Evolutionary conservation across 2,888 invertebrate species (phyloP).

Genomic region (Dendrolimus pini): DNA sequence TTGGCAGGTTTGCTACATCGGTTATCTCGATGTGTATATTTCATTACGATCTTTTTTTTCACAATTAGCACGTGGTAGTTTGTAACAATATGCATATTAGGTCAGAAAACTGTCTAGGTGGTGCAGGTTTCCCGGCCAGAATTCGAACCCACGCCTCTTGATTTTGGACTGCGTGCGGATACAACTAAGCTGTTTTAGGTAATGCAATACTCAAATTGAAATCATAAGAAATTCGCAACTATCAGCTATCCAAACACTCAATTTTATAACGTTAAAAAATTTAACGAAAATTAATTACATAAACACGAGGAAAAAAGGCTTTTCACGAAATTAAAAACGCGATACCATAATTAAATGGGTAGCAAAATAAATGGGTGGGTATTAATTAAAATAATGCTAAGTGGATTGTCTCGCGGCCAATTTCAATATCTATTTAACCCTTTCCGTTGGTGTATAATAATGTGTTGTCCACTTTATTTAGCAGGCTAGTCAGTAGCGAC

Average conservation of each 20-base stretch:
- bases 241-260: neutral
- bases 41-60: too few species aligned
- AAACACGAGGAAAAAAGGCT: neutral
- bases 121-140: too few species aligned
- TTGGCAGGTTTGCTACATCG: too few species aligned
- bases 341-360: slow-evolving; percentile 28
- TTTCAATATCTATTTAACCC: slow-evolving; percentile 49
- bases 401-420: slow-evolving; percentile 38
- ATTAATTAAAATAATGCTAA: slow-evolving; percentile 51
- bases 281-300: neutral
- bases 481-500: neutral
- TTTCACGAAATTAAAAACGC: slow-evolving; percentile 11
- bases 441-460: slow-evolving; percentile 37
- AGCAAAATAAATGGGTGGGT: slow-evolving; percentile 29
- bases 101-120: too few species aligned
- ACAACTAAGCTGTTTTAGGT: too few species aligned
- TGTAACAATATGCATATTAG: too few species aligned
- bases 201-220: too few species aligned
- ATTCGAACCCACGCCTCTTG: too few species aligned
- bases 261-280: neutral
- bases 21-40: too few species aligned
- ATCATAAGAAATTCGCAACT: too few species aligned
- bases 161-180: too few species aligned
- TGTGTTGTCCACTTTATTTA: slow-evolving; percentile 40
- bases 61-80: too few species aligned